phyloP scores from a whole-genome alignment of 1,140 invertebrate species.

The Danaus plexippus region DNA sequence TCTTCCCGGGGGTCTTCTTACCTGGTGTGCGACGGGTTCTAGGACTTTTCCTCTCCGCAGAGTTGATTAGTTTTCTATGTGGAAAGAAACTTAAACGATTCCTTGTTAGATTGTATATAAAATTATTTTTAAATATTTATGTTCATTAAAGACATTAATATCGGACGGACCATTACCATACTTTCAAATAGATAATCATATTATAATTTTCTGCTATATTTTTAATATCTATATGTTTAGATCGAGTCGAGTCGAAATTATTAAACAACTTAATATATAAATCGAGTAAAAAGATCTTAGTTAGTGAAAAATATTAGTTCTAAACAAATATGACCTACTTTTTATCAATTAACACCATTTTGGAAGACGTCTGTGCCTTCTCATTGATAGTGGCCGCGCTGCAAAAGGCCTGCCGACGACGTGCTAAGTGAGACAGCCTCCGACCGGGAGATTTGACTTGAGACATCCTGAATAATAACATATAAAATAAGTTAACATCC shows the following conservation, averaged over 20 bases:
- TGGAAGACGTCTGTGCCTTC: constrained; percentile 40
- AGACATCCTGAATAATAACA: constrained; percentile 35
- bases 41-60: constrained; percentile 62
- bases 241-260: too few species aligned
- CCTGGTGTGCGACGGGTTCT: constrained; percentile 55
- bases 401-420: constrained; percentile 76
- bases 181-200: too few species aligned
- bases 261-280: neutral
- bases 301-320: neutral
- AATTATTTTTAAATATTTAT: too few species aligned
- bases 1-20: constrained; percentile 61
- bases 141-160: too few species aligned
- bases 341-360: constrained; percentile 69
- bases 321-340: constrained; percentile 50
- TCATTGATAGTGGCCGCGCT: constrained; percentile 66
- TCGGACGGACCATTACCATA: too few species aligned
- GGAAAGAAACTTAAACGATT: constrained; percentile 60
- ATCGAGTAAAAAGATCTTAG: neutral
- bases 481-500: too few species aligned
- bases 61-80: constrained; percentile 61
- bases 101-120: constrained; percentile 24
- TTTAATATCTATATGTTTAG: too few species aligned
- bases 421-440: constrained; percentile 77
- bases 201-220: too few species aligned
- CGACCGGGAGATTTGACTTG: constrained; percentile 77